Evolutionary conservation across 2,113 vertebrate species (phyloP).

Genomic region (Scomber colias): DNA sequence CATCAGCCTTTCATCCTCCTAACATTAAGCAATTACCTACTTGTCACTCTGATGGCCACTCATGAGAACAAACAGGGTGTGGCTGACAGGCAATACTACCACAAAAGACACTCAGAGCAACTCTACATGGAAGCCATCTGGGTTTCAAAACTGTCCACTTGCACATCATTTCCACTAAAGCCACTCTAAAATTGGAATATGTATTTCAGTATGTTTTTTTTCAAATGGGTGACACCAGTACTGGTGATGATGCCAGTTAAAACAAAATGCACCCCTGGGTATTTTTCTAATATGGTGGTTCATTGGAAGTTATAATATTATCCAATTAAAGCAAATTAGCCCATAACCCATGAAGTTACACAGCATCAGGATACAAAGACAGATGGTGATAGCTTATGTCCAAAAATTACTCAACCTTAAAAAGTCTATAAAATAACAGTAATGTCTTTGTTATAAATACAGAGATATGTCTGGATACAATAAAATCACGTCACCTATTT

Average conservation of each 20-base stretch:
- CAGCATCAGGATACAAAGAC: constrained; percentile 5
- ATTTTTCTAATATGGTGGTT: constrained; percentile 20
- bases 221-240: not conserved
- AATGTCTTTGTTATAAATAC: not conserved
- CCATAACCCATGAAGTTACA: constrained; percentile 37
- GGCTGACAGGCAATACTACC: constrained; percentile 16
- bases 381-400: constrained; percentile 17
- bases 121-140: not conserved
- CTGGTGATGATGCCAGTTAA: not conserved
- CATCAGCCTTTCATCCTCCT: constrained; percentile 27
- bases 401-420: constrained; percentile 32
- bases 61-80: constrained; percentile 21
- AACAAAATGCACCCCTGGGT: constrained; percentile 11
- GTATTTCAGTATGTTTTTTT: not conserved
- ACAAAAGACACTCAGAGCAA: not conserved
- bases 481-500: too few relatives aligned
- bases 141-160: not conserved
- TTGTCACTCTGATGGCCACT: constrained; percentile 46
- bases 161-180: not conserved
- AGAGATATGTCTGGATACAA: not conserved
- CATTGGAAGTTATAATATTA: constrained; percentile 32
- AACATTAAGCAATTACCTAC: constrained; percentile 52
- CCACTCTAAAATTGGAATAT: not conserved
- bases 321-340: constrained; percentile 40
- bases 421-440: constrained; percentile 19